phyloP scores from a whole-genome alignment of 2,888 invertebrate species.

The Coenonympha arcania region DNA sequence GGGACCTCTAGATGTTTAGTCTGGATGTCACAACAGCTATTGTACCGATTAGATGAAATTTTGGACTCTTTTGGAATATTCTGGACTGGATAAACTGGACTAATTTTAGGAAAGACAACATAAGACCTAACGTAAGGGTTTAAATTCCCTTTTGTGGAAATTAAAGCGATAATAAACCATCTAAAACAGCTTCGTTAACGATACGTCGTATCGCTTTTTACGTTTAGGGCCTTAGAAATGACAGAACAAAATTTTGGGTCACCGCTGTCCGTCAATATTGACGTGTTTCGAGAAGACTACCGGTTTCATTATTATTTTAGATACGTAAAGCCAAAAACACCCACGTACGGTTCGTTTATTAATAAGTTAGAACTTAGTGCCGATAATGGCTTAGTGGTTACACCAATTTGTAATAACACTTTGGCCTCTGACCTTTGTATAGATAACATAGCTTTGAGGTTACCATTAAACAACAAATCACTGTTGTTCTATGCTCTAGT shows the following conservation, averaged over 20 bases:
- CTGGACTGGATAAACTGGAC: no score
- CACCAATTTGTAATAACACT: neutral
- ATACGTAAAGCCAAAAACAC: constrained; percentile 17
- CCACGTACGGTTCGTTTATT: constrained; percentile 13
- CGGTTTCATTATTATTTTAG: constrained; percentile 28
- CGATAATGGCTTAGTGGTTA: neutral
- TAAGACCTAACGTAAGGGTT: no score
- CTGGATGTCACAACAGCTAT: no score
- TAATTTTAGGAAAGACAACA: no score
- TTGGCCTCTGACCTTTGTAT: no score
- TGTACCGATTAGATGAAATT: no score
- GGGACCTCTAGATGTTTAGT: no score
- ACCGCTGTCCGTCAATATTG: constrained; percentile 39
- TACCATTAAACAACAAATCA: no score
- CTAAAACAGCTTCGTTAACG: neutral
- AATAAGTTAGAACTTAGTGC: constrained; percentile 2
- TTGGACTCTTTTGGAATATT: no score
- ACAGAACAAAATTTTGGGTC: constrained; percentile 35
- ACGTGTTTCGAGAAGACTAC: constrained; percentile 36
- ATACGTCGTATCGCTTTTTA: neutral
- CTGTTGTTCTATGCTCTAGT: no score
- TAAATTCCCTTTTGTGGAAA: no score
- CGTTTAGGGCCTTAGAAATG: neutral
- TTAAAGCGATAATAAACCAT: neutral
- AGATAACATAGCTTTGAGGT: no score